These are phyloP conservation scores for Ochlodes sylvanus DNA, from an alignment of 2,888 invertebrate species.

Conservation along the genomic window DNA sequence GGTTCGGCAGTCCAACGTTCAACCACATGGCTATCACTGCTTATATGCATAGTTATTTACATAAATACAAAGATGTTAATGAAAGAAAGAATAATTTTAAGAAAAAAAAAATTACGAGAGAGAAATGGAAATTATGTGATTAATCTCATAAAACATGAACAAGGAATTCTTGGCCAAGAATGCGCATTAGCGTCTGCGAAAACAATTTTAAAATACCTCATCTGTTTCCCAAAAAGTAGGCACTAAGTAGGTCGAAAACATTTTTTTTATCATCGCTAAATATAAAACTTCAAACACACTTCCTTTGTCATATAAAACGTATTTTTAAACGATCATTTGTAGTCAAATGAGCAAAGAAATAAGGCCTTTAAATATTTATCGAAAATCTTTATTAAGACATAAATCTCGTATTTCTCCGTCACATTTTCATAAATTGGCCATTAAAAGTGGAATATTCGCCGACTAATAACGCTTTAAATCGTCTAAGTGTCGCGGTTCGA, in stretches of 20 bases:
- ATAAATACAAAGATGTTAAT: too few species aligned
- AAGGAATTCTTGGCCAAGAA: background rate
- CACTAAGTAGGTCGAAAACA: background rate
- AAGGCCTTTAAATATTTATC: slow-evolving; percentile 36
- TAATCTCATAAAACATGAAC: background rate
- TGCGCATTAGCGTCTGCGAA: background rate
- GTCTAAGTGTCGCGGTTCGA: slow-evolving; percentile 41
- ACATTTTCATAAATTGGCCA: slow-evolving; percentile 49
- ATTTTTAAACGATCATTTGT: slow-evolving; percentile 18
- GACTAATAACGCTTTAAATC: slow-evolving; percentile 42
- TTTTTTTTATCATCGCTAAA: background rate
- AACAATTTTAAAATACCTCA: background rate
- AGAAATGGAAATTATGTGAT: too few species aligned
- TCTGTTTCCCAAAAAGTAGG: background rate
- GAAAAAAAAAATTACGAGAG: too few species aligned
- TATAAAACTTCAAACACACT: slow-evolving; percentile 19
- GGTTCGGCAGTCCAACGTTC: too few species aligned
- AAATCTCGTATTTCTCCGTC: slow-evolving; percentile 45
- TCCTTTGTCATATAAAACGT: background rate
- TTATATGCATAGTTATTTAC: too few species aligned
- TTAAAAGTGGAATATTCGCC: slow-evolving; percentile 45
- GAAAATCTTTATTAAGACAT: slow-evolving; percentile 46
- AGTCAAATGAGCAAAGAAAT: slow-evolving; percentile 35
- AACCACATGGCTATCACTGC: too few species aligned
- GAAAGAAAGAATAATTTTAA: too few species aligned